Percentiles rank a stretch among this genome's conserved stretches.
These are phyloP conservation scores for Oscheius myriophilus DNA, from an alignment of 2,888 invertebrate species.

Conservation along the genomic window DNA sequence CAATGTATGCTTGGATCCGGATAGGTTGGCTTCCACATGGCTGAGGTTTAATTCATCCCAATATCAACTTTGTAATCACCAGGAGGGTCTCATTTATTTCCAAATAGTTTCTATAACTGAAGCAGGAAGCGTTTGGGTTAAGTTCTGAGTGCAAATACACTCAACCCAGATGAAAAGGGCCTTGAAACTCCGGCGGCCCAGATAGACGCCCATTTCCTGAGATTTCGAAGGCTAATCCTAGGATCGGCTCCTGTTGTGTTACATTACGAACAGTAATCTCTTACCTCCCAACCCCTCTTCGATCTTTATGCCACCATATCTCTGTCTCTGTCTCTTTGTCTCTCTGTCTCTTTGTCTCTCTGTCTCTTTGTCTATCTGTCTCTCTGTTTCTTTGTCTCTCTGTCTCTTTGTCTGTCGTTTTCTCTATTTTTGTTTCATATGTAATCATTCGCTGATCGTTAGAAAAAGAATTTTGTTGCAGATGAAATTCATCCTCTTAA, in stretches of 20 bases:
- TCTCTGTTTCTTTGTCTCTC: not conserved
- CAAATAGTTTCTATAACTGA: not conserved
- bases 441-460: not conserved
- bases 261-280: no score
- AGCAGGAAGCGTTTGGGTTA: not conserved
- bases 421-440: not conserved
- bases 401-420: not conserved
- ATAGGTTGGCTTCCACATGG: no score
- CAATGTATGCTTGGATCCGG: no score
- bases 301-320: no score
- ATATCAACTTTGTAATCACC: no score
- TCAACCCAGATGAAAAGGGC: slow-evolving; percentile 12
- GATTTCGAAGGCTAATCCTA: no score
- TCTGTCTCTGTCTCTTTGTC: slow-evolving; percentile 1
- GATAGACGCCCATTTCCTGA: slow-evolving; percentile 2
- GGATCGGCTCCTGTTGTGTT: no score
- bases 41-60: no score
- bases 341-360: not conserved
- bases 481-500: slow-evolving; percentile 8
- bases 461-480: not conserved
- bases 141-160: slow-evolving; percentile 9
- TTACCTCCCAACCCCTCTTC: not conserved
- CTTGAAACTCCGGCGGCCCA: slow-evolving; percentile 4
- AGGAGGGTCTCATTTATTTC: no score
- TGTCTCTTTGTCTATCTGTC: not conserved